Percentiles rank a stretch among this genome's conserved stretches.
Conservation (phyloP, 2,113 vertebrate genomes). For the Talpa occidentalis region DNA sequence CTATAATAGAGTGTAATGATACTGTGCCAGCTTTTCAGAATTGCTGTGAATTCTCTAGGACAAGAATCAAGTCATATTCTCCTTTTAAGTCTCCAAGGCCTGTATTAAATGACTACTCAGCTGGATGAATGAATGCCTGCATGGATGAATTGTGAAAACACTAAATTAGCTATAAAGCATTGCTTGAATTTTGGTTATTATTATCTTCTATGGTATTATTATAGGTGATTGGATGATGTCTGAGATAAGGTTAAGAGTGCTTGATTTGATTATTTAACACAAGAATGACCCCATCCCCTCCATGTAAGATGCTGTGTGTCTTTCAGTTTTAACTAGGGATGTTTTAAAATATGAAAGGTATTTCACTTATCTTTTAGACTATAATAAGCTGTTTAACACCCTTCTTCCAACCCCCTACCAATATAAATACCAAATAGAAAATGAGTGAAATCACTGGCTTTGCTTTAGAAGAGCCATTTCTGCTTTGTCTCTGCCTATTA, state of each 20-base stretch:
- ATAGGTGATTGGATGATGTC: slow-evolving; percentile 21
- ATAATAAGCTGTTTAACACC: slow-evolving; percentile 51
- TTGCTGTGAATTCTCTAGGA: slow-evolving; percentile 10
- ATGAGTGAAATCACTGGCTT: slow-evolving; percentile 74
- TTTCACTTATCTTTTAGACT: slow-evolving; percentile 59
- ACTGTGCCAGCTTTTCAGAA: background rate
- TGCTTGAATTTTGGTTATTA: slow-evolving; percentile 5
- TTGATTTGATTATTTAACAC: slow-evolving; percentile 43
- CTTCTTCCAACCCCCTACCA: slow-evolving; percentile 62
- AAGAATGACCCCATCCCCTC: background rate
- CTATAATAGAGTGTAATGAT: background rate
- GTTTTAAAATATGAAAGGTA: slow-evolving; percentile 62
- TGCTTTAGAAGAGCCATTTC: slow-evolving; percentile 74
- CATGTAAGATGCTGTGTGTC: slow-evolving; percentile 26
- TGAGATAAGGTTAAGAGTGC: slow-evolving; percentile 39
- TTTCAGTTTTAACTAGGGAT: slow-evolving; percentile 55
- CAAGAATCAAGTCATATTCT: slow-evolving; percentile 34
- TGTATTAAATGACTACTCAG: background rate
- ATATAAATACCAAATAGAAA: slow-evolving; percentile 64
- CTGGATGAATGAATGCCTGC: background rate
- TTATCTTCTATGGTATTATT: slow-evolving; percentile 14
- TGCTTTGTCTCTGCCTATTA: slow-evolving; percentile 74
- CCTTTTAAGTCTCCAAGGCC: slow-evolving; percentile 31
- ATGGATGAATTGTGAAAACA: background rate
- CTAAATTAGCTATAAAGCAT: background rate